phyloP scores from a whole-genome alignment of 2,797 vertebrate genomes.

The Phoebastria nigripes region DNA sequence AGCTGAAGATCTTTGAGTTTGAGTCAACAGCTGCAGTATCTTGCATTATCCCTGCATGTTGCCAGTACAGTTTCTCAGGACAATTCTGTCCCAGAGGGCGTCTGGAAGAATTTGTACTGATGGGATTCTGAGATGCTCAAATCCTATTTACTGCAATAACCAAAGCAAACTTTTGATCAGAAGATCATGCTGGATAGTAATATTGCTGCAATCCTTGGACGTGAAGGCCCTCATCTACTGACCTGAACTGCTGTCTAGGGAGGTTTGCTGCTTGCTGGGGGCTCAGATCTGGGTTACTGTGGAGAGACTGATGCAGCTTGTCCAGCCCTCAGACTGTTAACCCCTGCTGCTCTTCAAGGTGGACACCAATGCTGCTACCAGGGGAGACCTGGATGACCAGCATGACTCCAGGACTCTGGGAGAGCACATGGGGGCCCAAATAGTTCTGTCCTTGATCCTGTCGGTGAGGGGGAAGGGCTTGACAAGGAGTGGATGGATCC shows the following conservation, averaged over 20 bases:
- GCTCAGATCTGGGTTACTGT: neutral
- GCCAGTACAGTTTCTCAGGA: neutral
- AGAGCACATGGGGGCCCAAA: fast-evolving
- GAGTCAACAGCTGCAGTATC: neutral
- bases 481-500: neutral
- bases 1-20: neutral
- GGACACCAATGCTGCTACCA: neutral
- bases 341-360: neutral
- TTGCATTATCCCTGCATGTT: neutral
- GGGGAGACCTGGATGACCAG: neutral
- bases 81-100: neutral
- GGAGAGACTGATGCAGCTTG: neutral
- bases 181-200: neutral
- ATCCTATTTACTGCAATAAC: neutral
- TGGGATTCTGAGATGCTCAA: neutral
- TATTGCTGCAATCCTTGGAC: neutral
- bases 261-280: neutral
- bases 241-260: neutral
- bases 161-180: neutral
- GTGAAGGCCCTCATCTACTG: neutral
- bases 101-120: neutral
- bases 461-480: neutral
- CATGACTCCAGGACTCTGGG: neutral
- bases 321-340: neutral
- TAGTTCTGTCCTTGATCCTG: neutral